These are phyloP conservation scores for Xiphophorus maculatus DNA, from an alignment of 2,113 vertebrate genomes.

Conservation along the genomic window DNA sequence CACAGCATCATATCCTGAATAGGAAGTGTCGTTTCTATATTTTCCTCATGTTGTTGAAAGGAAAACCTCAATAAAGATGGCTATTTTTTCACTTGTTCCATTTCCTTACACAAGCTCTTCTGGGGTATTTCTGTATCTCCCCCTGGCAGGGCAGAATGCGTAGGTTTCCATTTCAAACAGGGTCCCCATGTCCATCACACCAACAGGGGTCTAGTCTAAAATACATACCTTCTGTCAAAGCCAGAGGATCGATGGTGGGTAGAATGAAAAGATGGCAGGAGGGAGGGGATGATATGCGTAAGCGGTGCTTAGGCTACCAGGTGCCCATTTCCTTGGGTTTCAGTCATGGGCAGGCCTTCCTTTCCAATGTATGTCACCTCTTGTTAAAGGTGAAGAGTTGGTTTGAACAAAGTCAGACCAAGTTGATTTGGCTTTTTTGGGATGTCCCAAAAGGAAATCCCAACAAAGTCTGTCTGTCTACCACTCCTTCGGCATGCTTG, in stretches of 20 bases:
- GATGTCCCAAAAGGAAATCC: constrained; percentile 41
- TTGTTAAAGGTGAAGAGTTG: constrained; percentile 66
- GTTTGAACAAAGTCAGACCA: constrained; percentile 58
- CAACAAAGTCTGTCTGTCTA: constrained; percentile 37
- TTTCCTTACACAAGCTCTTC: constrained; percentile 68
- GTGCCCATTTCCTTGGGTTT: constrained; percentile 54
- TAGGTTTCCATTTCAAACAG: constrained; percentile 82
- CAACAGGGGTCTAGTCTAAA: constrained; percentile 78
- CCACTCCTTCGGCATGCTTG: constrained; percentile 24
- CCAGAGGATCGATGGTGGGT: constrained; percentile 46
- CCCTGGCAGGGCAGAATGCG: constrained; percentile 65
- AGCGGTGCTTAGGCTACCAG: constrained; percentile 67
- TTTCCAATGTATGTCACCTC: constrained; percentile 61
- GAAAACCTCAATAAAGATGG: constrained; percentile 78
- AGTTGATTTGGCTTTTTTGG: not conserved
- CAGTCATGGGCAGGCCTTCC: constrained; percentile 56
- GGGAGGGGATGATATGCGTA: constrained; percentile 48
- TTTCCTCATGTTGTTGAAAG: constrained; percentile 76
- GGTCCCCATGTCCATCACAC: constrained; percentile 75
- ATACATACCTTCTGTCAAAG: constrained; percentile 77
- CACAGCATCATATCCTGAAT: constrained; percentile 65
- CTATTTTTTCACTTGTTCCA: constrained; percentile 72
- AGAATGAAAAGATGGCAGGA: constrained; percentile 45
- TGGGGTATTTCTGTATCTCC: constrained; percentile 70
- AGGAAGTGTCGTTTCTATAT: constrained; percentile 69